These are phyloP conservation scores for Nettapus auritus DNA, from an alignment of 2,113 vertebrate genomes.

Conservation along the genomic window DNA sequence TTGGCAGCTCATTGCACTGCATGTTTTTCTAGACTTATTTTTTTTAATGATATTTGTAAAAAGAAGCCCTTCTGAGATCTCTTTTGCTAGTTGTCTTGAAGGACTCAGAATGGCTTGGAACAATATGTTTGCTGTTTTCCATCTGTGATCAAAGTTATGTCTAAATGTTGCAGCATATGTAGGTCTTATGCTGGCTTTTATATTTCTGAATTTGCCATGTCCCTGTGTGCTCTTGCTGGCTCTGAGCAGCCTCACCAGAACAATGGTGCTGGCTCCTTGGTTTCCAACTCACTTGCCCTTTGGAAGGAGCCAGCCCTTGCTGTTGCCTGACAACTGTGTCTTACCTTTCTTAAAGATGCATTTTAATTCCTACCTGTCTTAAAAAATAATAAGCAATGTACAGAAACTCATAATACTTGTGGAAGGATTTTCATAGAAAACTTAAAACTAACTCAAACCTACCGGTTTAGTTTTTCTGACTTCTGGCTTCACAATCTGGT, in stretches of 20 bases:
- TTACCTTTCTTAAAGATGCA: background rate
- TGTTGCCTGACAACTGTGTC: background rate
- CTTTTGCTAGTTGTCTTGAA: background rate
- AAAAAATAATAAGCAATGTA: background rate
- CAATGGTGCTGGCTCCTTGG: background rate
- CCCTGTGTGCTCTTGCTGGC: background rate
- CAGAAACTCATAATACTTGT: background rate
- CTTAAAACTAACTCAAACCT: slow-evolving; percentile 24
- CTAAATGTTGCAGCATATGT: background rate
- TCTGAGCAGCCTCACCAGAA: background rate
- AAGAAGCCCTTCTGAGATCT: background rate
- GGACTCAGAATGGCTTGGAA: background rate
- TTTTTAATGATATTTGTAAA: background rate
- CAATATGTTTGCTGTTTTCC: background rate
- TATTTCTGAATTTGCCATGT: background rate
- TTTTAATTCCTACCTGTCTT: background rate
- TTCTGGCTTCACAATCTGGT: slow-evolving; percentile 56
- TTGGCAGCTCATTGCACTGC: background rate
- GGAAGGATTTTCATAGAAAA: background rate
- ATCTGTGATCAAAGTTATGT: background rate
- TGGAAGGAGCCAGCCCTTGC: background rate
- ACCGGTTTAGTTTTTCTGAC: slow-evolving; percentile 59
- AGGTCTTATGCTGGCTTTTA: background rate
- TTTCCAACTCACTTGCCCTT: background rate
- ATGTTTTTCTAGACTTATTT: background rate